phyloP scores from a whole-genome alignment of 2,113 vertebrate species.

The Chauna torquata region DNA sequence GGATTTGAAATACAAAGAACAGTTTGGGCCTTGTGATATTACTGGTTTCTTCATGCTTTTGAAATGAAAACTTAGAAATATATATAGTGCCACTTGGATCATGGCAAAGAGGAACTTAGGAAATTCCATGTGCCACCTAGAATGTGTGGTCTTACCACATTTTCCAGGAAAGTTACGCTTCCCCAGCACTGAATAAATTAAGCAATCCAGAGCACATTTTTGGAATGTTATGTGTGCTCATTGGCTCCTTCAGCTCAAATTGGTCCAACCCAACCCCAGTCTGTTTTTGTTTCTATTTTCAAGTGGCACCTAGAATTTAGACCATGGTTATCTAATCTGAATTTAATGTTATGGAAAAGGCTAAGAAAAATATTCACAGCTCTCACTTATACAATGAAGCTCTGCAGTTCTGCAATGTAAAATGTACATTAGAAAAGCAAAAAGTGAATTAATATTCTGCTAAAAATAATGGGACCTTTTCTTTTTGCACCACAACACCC shows the following conservation, averaged over 20 bases:
- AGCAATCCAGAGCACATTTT: background rate
- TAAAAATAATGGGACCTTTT: background rate
- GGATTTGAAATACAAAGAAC: background rate
- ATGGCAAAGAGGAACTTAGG: background rate
- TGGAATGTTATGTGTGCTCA: background rate
- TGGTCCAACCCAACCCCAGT: background rate
- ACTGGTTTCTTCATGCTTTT: background rate
- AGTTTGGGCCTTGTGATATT: background rate
- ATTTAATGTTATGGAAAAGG: background rate
- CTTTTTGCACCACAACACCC: background rate
- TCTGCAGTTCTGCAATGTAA: background rate
- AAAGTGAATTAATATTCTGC: background rate
- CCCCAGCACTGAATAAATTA: background rate
- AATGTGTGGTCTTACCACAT: background rate
- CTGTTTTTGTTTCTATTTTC: background rate
- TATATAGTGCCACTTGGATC: background rate
- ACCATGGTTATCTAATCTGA: background rate
- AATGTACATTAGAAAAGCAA: background rate
- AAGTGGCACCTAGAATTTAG: background rate
- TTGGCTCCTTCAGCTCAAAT: background rate
- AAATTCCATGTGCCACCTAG: background rate
- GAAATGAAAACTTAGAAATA: background rate
- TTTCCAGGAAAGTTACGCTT: background rate
- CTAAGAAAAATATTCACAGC: background rate
- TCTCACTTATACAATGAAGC: background rate